A percentile compares a stretch with the other conserved stretches of the same genome.
phyloP scores from a whole-genome alignment of 1,140 invertebrate genomes.

The Zaprionus tsacasi region DNA sequence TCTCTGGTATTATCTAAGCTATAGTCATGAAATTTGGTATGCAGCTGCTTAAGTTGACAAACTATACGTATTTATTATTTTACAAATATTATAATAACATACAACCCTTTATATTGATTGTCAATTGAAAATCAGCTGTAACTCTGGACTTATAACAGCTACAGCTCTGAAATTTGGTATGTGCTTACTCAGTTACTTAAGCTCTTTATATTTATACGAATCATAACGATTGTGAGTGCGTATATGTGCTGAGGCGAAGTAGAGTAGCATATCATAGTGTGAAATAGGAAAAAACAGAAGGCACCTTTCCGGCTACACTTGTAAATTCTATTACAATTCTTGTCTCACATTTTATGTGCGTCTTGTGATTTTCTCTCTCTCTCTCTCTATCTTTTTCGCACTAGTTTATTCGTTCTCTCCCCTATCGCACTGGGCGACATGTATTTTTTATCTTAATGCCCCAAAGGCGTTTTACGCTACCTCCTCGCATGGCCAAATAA shows the following conservation, averaged over 20 bases:
- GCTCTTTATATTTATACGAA: not conserved
- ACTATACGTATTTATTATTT: not conserved
- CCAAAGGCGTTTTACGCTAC: slow-evolving; percentile 69
- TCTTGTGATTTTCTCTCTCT: slow-evolving; percentile 55
- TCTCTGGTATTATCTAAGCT: not conserved
- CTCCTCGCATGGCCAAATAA: slow-evolving; percentile 36
- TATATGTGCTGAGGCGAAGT: not conserved
- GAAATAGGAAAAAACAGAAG: not conserved
- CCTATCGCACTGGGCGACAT: slow-evolving; percentile 54
- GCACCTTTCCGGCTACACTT: slow-evolving; percentile 28
- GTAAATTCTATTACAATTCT: slow-evolving; percentile 69
- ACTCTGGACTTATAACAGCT: not conserved
- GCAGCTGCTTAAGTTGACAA: not conserved
- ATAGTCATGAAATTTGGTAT: not conserved
- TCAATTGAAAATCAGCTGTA: not conserved
- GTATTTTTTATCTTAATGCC: slow-evolving; percentile 78
- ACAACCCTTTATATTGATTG: too few species aligned
- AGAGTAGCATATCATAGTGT: too few species aligned
- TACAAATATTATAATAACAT: too few species aligned
- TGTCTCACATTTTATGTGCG: slow-evolving; percentile 69
- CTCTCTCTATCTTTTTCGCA: slow-evolving; percentile 30
- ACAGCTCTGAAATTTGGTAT: not conserved
- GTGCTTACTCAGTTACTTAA: not conserved
- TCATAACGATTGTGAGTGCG: too few species aligned
- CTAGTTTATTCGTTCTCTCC: slow-evolving; percentile 31